Conservation (phyloP, 1,140 invertebrate species). For the Bacillus rossius region DNA sequence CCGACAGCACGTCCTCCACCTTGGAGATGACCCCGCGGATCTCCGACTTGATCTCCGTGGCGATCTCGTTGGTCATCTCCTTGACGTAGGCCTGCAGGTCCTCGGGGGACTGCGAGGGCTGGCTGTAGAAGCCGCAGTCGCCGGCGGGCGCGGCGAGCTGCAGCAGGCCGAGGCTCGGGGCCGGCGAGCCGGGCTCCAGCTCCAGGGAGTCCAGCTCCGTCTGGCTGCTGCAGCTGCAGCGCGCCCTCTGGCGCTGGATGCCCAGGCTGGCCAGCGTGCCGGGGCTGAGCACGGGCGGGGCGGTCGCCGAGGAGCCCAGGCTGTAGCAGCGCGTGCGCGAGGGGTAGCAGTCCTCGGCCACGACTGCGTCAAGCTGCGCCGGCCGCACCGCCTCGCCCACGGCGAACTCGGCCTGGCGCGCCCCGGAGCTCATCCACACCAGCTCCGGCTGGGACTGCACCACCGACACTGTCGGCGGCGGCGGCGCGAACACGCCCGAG, state of each 20-base stretch:
- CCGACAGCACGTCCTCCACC: constrained; percentile 68
- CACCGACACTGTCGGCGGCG: constrained; percentile 17
- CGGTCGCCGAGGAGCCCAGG: constrained; percentile 46
- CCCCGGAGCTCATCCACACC: background rate
- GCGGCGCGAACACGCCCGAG: constrained; percentile 31
- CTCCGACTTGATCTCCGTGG: constrained; percentile 75
- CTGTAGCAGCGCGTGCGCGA: constrained; percentile 49
- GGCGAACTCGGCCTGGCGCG: constrained; percentile 50
- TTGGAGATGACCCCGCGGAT: constrained; percentile 70
- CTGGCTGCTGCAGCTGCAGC: constrained; percentile 66
- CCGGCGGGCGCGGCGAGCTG: constrained; percentile 32
- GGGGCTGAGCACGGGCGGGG: constrained; percentile 50
- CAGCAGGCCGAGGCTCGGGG: background rate
- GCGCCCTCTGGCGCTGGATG: constrained; percentile 42
- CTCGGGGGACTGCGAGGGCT: constrained; percentile 55
- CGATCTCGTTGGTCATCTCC: constrained; percentile 68
- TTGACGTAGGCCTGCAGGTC: constrained; percentile 66
- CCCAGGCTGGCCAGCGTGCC: constrained; percentile 56
- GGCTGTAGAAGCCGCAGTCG: constrained; percentile 50
- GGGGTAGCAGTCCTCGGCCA: background rate
- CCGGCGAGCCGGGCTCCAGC: background rate
- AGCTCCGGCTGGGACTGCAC: constrained; percentile 11
- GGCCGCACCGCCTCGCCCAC: constrained; percentile 55
- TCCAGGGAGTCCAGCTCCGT: constrained; percentile 50
- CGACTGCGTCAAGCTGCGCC: constrained; percentile 11